Evolutionary conservation across 2,113 vertebrate genomes (phyloP).

Genomic region (Arenaria interpres): DNA sequence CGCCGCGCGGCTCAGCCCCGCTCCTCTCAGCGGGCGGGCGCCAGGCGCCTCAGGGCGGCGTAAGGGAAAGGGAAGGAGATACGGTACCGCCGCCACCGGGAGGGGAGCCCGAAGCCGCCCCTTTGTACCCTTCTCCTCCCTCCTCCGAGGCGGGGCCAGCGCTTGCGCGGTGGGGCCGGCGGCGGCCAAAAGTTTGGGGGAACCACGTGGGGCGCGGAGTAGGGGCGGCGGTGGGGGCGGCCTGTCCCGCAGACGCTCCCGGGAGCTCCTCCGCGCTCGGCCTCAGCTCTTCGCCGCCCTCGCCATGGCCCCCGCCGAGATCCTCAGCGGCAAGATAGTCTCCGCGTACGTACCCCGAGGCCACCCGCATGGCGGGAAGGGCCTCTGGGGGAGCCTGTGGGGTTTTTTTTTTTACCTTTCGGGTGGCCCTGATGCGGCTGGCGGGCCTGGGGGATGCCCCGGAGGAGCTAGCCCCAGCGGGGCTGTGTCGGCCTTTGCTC

Average conservation of each 20-base stretch:
- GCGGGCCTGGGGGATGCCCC: neutral
- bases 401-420: accelerated
- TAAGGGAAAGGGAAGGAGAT: accelerated
- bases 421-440: neutral
- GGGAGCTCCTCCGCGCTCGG: accelerated
- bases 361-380: too few species aligned
- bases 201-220: neutral
- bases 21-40: accelerated
- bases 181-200: neutral
- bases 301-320: conserved; percentile 73
- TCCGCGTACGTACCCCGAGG: conserved; percentile 70
- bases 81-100: accelerated
- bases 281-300: too few species aligned
- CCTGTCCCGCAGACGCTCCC: accelerated
- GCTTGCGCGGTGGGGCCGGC: neutral
- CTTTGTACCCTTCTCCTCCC: neutral
- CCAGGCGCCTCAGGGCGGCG: accelerated
- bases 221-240: accelerated
- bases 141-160: neutral
- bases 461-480: neutral
- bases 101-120: accelerated
- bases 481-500: neutral
- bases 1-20: accelerated
- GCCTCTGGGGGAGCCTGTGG: too few species aligned
- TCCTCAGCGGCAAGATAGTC: conserved; percentile 76